phyloP scores from a whole-genome alignment of 1,140 invertebrate species.

The Zaprionus tsacasi region DNA sequence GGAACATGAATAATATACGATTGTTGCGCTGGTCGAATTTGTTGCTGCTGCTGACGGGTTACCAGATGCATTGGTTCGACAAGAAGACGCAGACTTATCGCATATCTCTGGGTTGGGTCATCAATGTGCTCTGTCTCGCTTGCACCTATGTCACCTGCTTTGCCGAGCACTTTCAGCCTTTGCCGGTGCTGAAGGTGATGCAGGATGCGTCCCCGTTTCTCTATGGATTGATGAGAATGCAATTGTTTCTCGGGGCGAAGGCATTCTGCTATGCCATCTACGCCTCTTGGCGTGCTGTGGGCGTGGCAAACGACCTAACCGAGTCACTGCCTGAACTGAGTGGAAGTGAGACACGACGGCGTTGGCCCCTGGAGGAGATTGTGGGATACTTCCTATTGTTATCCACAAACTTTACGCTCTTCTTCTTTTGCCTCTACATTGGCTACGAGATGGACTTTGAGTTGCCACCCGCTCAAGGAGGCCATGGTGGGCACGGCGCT shows the following conservation, averaged over 20 bases:
- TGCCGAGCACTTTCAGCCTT: conserved; percentile 60
- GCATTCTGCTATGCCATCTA: conserved; percentile 57
- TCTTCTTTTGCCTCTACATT: conserved; percentile 63
- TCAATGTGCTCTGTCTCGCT: conserved; percentile 52
- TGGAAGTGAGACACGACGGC: neutral
- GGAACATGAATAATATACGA: conserved; percentile 63
- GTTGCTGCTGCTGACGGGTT: conserved; percentile 61
- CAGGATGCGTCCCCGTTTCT: conserved; percentile 69
- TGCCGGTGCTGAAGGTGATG: conserved; percentile 55
- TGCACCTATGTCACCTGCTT: conserved; percentile 62
- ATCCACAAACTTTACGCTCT: conserved; percentile 57
- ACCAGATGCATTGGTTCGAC: conserved; percentile 71
- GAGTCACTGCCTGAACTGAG: conserved; percentile 15
- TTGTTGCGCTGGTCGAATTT: conserved; percentile 60
- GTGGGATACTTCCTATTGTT: conserved; percentile 56
- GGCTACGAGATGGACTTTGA: conserved; percentile 75
- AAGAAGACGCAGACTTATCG: conserved; percentile 48
- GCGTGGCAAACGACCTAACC: conserved; percentile 40
- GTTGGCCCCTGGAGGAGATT: conserved; percentile 27
- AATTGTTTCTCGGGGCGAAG: conserved; percentile 65
- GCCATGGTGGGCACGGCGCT: conserved; percentile 63
- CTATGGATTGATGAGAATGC: conserved; percentile 45
- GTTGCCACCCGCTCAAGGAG: conserved; percentile 64
- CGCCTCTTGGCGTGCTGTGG: conserved; percentile 40
- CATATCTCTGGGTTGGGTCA: conserved; percentile 42